A percentile compares a stretch with the other conserved stretches of the same genome.
phyloP scores from a whole-genome alignment of 2,888 invertebrate genomes.

The Amiota mariae region DNA sequence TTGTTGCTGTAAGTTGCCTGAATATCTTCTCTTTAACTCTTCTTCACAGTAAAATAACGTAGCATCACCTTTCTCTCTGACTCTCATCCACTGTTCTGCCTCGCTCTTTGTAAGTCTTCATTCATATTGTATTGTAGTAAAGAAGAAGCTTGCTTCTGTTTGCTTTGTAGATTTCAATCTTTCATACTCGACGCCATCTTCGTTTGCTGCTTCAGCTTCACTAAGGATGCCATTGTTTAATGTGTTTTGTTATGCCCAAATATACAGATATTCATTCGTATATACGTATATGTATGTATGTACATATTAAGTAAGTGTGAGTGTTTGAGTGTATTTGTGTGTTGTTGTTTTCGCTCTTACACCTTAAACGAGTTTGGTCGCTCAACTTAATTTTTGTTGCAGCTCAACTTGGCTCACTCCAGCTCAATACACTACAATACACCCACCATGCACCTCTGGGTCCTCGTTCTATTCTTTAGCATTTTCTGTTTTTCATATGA shows the following conservation, averaged over 20 bases:
- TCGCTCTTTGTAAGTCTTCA: conserved; percentile 37
- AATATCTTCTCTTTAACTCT: not conserved
- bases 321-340: conserved; percentile 34
- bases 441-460: not conserved
- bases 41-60: too few species aligned
- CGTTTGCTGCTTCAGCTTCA: not conserved
- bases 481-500: not conserved
- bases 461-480: not conserved
- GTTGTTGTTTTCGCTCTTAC: conserved; percentile 45
- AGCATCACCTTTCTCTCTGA: not conserved
- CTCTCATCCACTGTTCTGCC: not conserved
- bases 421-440: not conserved
- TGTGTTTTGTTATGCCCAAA: not conserved
- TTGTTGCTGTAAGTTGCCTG: not conserved
- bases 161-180: conserved; percentile 59
- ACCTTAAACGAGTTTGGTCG: conserved; percentile 59
- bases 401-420: conserved; percentile 46
- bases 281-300: not conserved
- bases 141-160: conserved; percentile 42
- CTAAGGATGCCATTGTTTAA: not conserved
- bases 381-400: conserved; percentile 66
- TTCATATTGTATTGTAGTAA: conserved; percentile 5
- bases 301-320: too few species aligned
- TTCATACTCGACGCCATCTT: conserved; percentile 21
- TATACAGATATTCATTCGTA: not conserved